phyloP scores from a whole-genome alignment of 1,140 invertebrate genomes.

The Macrostomum lignano region DNA sequence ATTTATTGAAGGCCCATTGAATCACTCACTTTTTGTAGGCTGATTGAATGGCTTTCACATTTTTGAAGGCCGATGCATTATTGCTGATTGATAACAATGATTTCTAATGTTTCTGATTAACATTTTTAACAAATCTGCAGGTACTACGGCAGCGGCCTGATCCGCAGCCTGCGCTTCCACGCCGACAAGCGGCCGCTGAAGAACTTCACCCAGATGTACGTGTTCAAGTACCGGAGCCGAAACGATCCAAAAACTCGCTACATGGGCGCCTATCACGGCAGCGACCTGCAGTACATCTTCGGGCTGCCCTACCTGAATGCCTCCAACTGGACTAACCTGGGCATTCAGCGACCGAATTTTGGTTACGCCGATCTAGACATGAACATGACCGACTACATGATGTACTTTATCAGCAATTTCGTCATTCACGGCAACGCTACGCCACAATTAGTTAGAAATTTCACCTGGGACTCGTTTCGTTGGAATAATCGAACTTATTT shows the following conservation, averaged over 20 bases:
- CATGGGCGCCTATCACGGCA: conserved; percentile 1
- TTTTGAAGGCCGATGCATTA: too few species aligned
- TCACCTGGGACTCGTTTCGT: conserved; percentile 6
- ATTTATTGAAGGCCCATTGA: too few species aligned
- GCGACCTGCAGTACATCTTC: conserved; percentile 1
- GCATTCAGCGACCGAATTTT: neutral
- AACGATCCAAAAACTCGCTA: neutral
- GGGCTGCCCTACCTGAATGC: conserved; percentile 1
- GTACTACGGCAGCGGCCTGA: neutral
- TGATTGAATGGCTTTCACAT: too few species aligned
- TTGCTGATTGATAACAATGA: too few species aligned
- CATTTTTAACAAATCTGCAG: too few species aligned
- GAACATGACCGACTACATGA: conserved; percentile 5
- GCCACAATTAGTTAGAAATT: conserved; percentile 1
- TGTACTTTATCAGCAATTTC: conserved; percentile 1
- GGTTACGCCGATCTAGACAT: neutral
- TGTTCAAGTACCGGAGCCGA: conserved; percentile 1
- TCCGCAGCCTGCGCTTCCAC: neutral
- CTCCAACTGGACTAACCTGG: neutral
- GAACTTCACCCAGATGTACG: neutral
- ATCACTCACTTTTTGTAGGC: too few species aligned
- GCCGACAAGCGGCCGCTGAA: neutral
- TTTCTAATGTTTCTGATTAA: too few species aligned
- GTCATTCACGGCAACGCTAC: conserved; percentile 4
- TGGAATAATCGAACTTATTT: conserved; percentile 5